Evolutionary conservation across 1,140 invertebrate genomes (phyloP).

Genomic region (Andricus grossulariae): DNA sequence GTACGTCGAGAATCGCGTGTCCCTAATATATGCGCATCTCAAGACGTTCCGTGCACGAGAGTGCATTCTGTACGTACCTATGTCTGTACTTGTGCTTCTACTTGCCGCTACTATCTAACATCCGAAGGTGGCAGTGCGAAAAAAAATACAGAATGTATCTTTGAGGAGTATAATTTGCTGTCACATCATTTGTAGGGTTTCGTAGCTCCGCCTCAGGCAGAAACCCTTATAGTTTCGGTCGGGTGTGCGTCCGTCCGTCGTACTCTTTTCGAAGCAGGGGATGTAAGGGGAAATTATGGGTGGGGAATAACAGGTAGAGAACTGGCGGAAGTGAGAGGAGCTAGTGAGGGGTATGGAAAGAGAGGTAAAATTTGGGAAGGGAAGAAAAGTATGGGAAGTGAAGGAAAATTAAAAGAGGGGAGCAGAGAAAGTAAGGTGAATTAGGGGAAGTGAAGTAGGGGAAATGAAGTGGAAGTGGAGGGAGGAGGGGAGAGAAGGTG

Average conservation of each 20-base stretch:
- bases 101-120: slow-evolving; percentile 44
- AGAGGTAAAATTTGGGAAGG: background rate
- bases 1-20: slow-evolving; percentile 70
- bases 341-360: background rate
- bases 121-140: slow-evolving; percentile 42
- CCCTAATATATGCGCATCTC: slow-evolving; percentile 74
- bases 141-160: slow-evolving; percentile 34
- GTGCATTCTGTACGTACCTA: slow-evolving; percentile 53
- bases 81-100: slow-evolving; percentile 49
- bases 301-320: too few relatives aligned
- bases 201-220: too few relatives aligned
- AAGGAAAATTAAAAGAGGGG: background rate
- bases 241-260: too few relatives aligned
- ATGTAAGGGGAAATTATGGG: too few relatives aligned
- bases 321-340: background rate
- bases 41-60: slow-evolving; percentile 70
- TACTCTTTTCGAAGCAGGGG: too few relatives aligned
- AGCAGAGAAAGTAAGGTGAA: background rate
- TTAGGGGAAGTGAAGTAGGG: background rate
- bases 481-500: background rate
- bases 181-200: too few relatives aligned
- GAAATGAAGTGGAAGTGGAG: too few relatives aligned
- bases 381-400: background rate
- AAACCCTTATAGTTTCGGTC: too few relatives aligned
- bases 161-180: too few relatives aligned